Conservation (phyloP, 37 sponge, comb jelly and placozoan genomes). For the Mnemiopsis leidyi region DNA sequence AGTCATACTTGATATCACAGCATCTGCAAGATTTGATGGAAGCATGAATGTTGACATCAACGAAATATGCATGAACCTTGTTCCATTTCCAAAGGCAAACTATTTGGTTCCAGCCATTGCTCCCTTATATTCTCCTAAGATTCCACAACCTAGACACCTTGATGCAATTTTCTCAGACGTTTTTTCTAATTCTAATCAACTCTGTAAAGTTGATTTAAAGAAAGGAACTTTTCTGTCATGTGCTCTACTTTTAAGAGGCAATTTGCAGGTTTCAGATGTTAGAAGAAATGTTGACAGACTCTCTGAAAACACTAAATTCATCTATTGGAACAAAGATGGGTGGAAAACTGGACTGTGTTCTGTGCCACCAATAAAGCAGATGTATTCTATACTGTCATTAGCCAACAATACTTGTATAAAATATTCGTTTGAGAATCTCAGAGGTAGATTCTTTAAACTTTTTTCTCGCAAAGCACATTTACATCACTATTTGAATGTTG, state of each 20-base stretch:
- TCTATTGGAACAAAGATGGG: conserved; percentile 96
- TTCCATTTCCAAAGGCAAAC: conserved; percentile 94
- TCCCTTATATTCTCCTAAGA: conserved; percentile 80
- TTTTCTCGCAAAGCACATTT: conserved; percentile 92
- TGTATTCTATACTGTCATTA: conserved; percentile 85
- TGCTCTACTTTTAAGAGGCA: conserved; percentile 96
- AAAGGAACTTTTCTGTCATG: conserved; percentile 78
- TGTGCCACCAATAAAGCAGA: conserved; percentile 86
- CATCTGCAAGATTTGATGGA: conserved; percentile 85
- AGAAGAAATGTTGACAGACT: conserved; percentile 88
- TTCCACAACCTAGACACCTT: conserved; percentile 68
- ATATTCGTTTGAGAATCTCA: conserved; percentile 72
- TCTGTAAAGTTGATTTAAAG: conserved; percentile 86
- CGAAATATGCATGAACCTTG: conserved; percentile 98
- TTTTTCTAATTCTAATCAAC: conserved; percentile 86
- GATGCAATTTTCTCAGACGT: conserved; percentile 95
- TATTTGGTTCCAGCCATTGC: conserved; percentile 89
- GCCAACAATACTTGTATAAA: conserved; percentile 93
- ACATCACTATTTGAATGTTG: conserved; percentile 92
- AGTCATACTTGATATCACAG: conserved; percentile 85
- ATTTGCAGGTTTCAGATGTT: conserved; percentile 89
- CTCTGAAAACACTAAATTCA: conserved; percentile 69
- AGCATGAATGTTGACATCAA: conserved; percentile 97
- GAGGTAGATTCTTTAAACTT: conserved; percentile 78
- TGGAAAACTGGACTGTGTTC: conserved; percentile 99